Conservation (phyloP, 2,113 vertebrate genomes). For the Casuarius casuarius region DNA sequence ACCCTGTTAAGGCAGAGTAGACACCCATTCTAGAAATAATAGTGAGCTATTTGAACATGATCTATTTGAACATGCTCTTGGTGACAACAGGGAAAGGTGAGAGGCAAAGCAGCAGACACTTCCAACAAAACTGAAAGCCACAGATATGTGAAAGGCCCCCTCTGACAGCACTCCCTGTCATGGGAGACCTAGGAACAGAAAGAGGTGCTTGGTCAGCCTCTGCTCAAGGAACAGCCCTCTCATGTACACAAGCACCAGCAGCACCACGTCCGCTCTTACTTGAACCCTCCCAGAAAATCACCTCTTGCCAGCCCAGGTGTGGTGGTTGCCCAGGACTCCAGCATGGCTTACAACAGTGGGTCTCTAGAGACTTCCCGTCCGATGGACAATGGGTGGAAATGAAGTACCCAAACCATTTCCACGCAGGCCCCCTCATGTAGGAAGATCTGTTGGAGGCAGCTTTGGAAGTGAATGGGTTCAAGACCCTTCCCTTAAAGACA, state of each 20-base stretch:
- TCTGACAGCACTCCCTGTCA: not conserved
- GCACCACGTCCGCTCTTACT: not conserved
- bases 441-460: not conserved
- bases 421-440: rapidly evolving
- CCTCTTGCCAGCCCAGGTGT: not conserved
- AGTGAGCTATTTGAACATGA: not conserved
- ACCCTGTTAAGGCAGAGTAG: not conserved
- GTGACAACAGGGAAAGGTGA: not conserved
- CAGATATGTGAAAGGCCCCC: not conserved
- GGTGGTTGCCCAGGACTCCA: not conserved
- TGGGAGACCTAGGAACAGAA: not conserved
- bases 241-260: not conserved
- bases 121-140: not conserved
- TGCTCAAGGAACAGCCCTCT: not conserved
- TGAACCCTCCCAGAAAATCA: not conserved
- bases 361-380: not conserved
- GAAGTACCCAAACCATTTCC: not conserved
- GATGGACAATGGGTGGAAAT: not conserved
- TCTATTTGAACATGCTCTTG: not conserved
- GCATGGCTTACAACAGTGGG: not conserved
- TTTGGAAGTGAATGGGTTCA: not conserved
- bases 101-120: not conserved
- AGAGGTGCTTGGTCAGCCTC: not conserved
- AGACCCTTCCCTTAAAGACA: rapidly evolving
- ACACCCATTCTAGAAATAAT: not conserved